Base-by-base conservation (phyloP, 1,140 invertebrate genomes). In the Rhagoletis pomonella region DNA sequence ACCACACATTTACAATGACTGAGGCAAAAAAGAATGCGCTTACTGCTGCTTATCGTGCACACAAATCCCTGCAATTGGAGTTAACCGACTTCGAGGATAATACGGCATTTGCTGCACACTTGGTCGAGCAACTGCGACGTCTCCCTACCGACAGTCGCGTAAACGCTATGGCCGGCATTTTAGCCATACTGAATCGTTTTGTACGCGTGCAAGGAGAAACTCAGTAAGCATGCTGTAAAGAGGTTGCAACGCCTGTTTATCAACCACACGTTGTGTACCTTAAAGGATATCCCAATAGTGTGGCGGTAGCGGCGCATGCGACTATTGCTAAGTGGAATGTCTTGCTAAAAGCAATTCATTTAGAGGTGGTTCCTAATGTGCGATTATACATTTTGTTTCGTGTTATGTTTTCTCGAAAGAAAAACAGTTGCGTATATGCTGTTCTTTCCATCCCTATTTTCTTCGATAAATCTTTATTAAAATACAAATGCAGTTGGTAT, bases 361-460 rank as follows among this genome's bases (percentile, higher is more conserved):
- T 50, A n/a, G 85, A 60, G 62, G 85, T 65, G 85, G 77, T 86
- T 86, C 85, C 85, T 86, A 86, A 86, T 86, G 14, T 86, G 85
- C 59, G 59, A 19, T 92, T 96, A 55, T 50, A 73, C 42, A 81
- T 81, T 55, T 81, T 81, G 19, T 81, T 81, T 55, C 12, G 5
- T 55, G 44, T 12, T 50, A 6, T 19, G 44, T 81, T 55, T 55
- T 81, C 69, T n/a, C 42, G 2, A 39, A 73, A 73, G 42, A 14
- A 47, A 73, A 42, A 29, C 67, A 44, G 29, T 44, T 39, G 29
- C 42, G 14, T 58, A 81, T 55, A 44, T 81, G 73, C 73, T 81
- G 29, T 67, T 67, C 39, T 29, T 67, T 67, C 60, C n/a, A 7
- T 55, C 47, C 17, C 6, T 39, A 81, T 81, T 81, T 81, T 81